Conservation (phyloP, 2,113 vertebrate genomes). For the Gallinago jamesoni region DNA sequence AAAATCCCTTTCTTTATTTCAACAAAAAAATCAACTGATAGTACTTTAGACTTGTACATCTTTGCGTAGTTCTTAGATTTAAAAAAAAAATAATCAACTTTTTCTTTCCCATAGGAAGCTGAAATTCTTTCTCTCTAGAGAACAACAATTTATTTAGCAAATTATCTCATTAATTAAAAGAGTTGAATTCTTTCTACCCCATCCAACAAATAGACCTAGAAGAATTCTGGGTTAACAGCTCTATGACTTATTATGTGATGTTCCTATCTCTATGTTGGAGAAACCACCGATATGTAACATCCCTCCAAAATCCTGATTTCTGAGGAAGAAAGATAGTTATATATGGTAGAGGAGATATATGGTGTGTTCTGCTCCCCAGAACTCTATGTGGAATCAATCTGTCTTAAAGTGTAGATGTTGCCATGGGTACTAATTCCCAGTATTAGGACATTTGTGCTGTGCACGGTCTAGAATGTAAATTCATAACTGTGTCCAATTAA, state of each 20-base stretch:
- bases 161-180: not conserved
- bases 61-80: not conserved
- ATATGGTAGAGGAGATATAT: not conserved
- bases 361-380: not conserved
- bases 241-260: too few relatives aligned
- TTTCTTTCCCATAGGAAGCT: not conserved
- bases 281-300: not conserved
- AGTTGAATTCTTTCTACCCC: not conserved
- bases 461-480: not conserved
- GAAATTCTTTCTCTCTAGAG: not conserved
- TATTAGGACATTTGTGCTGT: not conserved
- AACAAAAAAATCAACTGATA: not conserved
- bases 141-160: not conserved
- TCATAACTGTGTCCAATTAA: not conserved
- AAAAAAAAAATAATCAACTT: not conserved
- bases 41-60: fast-evolving
- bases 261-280: not conserved
- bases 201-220: not conserved
- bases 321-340: not conserved
- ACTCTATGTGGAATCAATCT: not conserved
- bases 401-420: fast-evolving
- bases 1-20: not conserved
- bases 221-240: not conserved
- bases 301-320: not conserved
- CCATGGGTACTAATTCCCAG: not conserved